Evolutionary conservation across 2,888 invertebrate species (phyloP), one percentile per base, ranked within the genome.

Genomic region (Drosophila infuscata): DNA sequence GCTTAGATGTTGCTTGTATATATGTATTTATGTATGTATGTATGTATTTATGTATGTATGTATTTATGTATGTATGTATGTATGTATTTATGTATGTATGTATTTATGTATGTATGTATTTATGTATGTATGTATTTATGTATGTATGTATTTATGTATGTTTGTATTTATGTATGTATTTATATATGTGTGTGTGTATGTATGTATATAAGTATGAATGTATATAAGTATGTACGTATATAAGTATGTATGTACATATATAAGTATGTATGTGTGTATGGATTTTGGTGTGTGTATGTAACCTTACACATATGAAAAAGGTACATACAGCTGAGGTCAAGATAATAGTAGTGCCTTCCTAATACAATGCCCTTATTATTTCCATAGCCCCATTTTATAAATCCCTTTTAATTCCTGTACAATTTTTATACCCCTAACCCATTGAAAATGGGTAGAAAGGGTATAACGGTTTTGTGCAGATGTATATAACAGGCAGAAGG

Each of bases 1-100:
- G 72, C 58, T 67, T 61, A 48, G 64, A 54, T 56, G 59, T 73
- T 36, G 35, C 20, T 52, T 20, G 35, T 0, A 41, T 12, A 29
- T 33, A 32, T 17, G 25, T 17, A 25, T 25, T 25, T 25, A 25
- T 25, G 25, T 25, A 25, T 25, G 25, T 25, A 25, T 3, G 25
- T 25, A 30, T 29, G 2, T 57, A 3, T 43, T 38, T n/a, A 11
- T 54, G 9, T 51, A 49, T 33, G 20, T 12, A 43, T 51, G 17
- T 17, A n/a, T 35, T 6, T 7, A 6, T n/a, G 15, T 33, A 11
- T 46, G 25, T 25, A 15, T 4, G 20, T 46, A 46, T 25, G 1
- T 25, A 25, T 25, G 2, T 25, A 25, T 3, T 1, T 25, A 2
- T 20, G 30, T 0, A 41, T 12, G 29, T 33, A 32, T 12, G 25